These are phyloP conservation scores for Phalacrocorax aristotelis DNA, from an alignment of 2,113 vertebrate species.

Conservation along the genomic window DNA sequence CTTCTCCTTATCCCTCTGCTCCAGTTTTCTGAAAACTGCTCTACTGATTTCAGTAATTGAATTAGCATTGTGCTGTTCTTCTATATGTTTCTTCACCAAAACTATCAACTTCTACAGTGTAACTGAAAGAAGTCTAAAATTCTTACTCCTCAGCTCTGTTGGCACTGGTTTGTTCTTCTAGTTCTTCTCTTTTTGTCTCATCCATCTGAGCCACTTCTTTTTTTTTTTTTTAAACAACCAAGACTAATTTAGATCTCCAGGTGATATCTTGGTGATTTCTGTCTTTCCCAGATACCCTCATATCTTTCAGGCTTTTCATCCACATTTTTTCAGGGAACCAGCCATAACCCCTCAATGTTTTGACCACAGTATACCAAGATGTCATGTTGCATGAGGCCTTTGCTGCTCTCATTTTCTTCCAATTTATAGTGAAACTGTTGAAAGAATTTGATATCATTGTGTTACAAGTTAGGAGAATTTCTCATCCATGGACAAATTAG, in stretches of 20 bases:
- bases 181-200: neutral
- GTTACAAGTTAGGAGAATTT: neutral
- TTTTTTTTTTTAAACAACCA: neutral
- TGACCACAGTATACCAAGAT: neutral
- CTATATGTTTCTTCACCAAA: neutral
- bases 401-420: neutral
- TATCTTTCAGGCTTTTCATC: neutral
- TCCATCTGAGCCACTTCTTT: neutral
- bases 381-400: neutral
- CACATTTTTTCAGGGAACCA: neutral
- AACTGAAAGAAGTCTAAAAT: neutral
- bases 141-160: neutral
- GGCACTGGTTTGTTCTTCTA: neutral
- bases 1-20: neutral
- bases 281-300: neutral
- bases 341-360: neutral
- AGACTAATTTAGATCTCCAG: neutral
- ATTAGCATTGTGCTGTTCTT: neutral
- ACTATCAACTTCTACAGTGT: neutral
- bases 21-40: neutral
- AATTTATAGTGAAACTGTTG: neutral
- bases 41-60: neutral
- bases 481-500: neutral
- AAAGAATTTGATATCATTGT: neutral
- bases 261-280: neutral